Percentiles rank a stretch among this genome's conserved stretches.
Evolutionary conservation across 2,888 invertebrate species (phyloP).

Genomic region (Drosophila eohydei): DNA sequence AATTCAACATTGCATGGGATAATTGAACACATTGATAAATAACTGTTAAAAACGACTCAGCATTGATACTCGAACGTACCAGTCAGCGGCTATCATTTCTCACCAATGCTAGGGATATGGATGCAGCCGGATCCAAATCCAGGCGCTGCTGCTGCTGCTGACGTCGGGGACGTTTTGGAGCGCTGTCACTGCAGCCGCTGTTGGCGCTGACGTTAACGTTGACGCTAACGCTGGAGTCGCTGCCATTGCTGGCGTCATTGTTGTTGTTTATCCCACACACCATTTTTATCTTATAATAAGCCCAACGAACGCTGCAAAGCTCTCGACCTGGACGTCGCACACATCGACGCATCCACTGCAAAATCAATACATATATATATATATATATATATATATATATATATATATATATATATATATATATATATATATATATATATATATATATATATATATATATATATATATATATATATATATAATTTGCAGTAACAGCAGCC

Average conservation of each 20-base stretch:
- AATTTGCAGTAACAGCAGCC: constrained; percentile 41
- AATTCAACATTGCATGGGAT: too few relatives aligned
- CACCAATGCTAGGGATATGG: not conserved
- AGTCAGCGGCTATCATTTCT: not conserved
- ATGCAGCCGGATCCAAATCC: constrained; percentile 4
- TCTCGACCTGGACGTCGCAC: constrained; percentile 40
- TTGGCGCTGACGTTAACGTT: constrained; percentile 9
- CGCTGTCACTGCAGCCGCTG: constrained; percentile 15
- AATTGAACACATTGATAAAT: too few relatives aligned
- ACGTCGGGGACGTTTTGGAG: constrained; percentile 1
- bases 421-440: constrained; percentile 4
- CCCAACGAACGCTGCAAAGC: constrained; percentile 75
- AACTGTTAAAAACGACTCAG: not conserved
- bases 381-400: not conserved
- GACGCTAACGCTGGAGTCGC: constrained; percentile 20
- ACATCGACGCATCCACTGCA: constrained; percentile 26
- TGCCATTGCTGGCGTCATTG: constrained; percentile 20
- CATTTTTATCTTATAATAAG: constrained; percentile 83
- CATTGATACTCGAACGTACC: not conserved
- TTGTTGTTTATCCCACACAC: constrained; percentile 76
- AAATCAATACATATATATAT: constrained; percentile 2
- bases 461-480: not conserved
- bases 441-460: constrained; percentile 3
- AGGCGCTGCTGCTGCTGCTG: constrained; percentile 17
- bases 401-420: not conserved